phyloP scores from a whole-genome alignment of 2,888 invertebrate species.

The Mongoloraphidia duomilia region DNA sequence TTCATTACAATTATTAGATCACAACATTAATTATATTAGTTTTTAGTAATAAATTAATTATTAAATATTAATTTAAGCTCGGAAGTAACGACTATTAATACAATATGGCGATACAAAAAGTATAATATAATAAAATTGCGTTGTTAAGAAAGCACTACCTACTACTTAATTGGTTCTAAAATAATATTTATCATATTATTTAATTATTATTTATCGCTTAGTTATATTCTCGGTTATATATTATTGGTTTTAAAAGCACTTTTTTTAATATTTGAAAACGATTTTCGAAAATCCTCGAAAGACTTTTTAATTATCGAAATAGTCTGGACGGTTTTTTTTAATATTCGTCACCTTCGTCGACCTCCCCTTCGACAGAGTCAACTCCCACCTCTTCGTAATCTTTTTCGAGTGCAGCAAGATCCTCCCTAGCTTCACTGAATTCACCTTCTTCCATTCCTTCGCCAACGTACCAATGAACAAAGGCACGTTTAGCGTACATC shows the following conservation, averaged over 20 bases:
- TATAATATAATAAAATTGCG: too few species aligned
- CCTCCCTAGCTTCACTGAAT: conserved; percentile 77
- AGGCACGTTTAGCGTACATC: conserved; percentile 92
- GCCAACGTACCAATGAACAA: conserved; percentile 88
- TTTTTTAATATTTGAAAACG: too few species aligned
- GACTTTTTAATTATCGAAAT: too few species aligned
- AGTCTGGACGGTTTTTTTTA: conserved; percentile 21
- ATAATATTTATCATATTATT: too few species aligned
- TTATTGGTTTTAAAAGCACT: conserved; percentile 1
- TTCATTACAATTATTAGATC: too few species aligned
- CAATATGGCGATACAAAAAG: too few species aligned
- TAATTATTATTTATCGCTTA: conserved; percentile 1
- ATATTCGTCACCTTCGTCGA: conserved; percentile 55
- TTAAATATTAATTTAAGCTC: too few species aligned
- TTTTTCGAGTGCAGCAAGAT: conserved; percentile 65
- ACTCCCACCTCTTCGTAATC: conserved; percentile 69
- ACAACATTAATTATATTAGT: too few species aligned
- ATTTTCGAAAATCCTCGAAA: too few species aligned
- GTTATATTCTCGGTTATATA: conserved; percentile 17
- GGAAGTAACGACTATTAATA: too few species aligned
- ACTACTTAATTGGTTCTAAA: too few species aligned
- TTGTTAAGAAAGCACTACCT: not conserved
- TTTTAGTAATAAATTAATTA: too few species aligned
- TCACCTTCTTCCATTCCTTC: conserved; percentile 83
- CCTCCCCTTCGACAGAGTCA: conserved; percentile 56